Percentiles rank a stretch among this genome's conserved stretches.
These are phyloP conservation scores for Nasonovia ribisnigri DNA, from an alignment of 2,888 invertebrate species.

Conservation along the genomic window DNA sequence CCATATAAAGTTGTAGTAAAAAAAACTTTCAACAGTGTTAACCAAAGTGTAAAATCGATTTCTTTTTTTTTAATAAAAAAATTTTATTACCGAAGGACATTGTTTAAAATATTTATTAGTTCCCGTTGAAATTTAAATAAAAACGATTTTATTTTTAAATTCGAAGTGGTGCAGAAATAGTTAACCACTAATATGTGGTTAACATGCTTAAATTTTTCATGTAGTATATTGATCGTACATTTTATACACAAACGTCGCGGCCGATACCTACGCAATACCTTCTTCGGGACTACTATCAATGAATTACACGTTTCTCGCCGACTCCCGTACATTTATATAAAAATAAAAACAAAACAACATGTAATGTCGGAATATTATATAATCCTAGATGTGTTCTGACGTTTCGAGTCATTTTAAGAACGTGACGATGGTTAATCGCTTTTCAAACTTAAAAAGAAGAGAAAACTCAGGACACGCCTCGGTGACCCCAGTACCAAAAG, in stretches of 20 bases:
- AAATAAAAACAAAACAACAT: neutral
- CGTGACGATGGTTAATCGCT: neutral
- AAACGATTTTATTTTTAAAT: neutral
- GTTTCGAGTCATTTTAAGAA: neutral
- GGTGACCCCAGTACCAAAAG: neutral
- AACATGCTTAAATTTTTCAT: neutral
- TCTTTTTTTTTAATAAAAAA: neutral
- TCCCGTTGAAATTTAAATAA: neutral
- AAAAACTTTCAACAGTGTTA: neutral
- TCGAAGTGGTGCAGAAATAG: neutral
- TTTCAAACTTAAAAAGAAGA: slow-evolving; percentile 13
- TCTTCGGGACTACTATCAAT: neutral
- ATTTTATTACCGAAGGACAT: neutral
- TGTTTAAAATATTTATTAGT: neutral
- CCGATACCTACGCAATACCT: neutral
- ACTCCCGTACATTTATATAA: neutral
- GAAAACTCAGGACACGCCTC: neutral
- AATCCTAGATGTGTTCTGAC: neutral
- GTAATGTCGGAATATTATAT: neutral
- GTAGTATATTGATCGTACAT: neutral
- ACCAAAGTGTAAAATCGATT: neutral
- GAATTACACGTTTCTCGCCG: neutral
- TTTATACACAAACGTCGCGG: no score
- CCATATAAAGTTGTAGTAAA: neutral
- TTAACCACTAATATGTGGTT: neutral